These are phyloP conservation scores for Gobio occitaniae DNA, from an alignment of 2,797 vertebrate species.

Conservation along the genomic window DNA sequence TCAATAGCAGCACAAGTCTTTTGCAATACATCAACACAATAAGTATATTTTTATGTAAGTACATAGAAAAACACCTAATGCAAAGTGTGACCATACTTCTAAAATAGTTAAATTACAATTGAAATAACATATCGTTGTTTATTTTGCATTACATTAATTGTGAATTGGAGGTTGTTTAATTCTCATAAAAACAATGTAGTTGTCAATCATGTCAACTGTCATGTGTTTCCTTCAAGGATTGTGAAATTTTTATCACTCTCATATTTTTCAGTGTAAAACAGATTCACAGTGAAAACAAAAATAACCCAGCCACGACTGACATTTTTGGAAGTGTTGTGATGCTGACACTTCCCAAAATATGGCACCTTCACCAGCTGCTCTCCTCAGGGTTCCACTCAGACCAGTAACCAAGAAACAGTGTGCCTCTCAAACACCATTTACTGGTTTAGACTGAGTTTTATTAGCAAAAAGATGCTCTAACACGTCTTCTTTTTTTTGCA, in stretches of 20 bases:
- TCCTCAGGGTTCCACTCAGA: constrained; percentile 52
- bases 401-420: constrained; percentile 61
- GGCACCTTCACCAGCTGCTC: constrained; percentile 31
- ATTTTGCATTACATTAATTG: background rate
- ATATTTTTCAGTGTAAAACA: constrained; percentile 47
- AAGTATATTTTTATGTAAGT: constrained; percentile 2
- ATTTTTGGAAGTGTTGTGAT: constrained; percentile 53
- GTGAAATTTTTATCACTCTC: constrained; percentile 1
- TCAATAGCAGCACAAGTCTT: background rate
- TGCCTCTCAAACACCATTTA: constrained; percentile 53
- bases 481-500: constrained; percentile 44
- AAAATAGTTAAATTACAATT: background rate
- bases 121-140: background rate
- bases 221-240: background rate
- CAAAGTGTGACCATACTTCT: background rate
- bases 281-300: constrained; percentile 20
- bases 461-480: constrained; percentile 41
- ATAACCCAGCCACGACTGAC: constrained; percentile 33
- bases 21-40: background rate
- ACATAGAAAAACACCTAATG: background rate
- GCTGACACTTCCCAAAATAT: constrained; percentile 55
- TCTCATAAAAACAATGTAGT: background rate
- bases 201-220: background rate
- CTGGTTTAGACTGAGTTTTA: constrained; percentile 36
- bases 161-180: background rate